phyloP scores from a whole-genome alignment of 2,888 invertebrate species.

The Daptonema setosum region DNA sequence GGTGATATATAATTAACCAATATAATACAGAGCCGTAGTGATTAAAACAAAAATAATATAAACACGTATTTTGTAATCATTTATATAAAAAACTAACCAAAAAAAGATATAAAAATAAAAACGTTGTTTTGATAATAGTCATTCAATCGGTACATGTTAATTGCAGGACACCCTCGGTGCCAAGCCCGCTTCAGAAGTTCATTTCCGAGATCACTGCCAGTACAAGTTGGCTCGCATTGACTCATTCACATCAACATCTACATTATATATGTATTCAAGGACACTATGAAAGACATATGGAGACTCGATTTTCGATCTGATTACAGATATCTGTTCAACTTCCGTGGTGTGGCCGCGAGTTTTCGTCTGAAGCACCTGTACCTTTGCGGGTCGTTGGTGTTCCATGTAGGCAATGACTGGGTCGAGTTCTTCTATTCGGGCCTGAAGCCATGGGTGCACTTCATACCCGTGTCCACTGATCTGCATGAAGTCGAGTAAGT shows the following conservation, averaged over 20 bases:
- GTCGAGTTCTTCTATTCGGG: conserved; percentile 75
- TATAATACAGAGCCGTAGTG: background rate
- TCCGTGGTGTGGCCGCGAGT: conserved; percentile 84
- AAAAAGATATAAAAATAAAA: too few species aligned
- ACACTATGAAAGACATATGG: too few species aligned
- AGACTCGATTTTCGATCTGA: too few species aligned
- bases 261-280: too few species aligned
- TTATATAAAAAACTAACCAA: too few species aligned
- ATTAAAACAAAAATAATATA: too few species aligned
- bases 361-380: conserved; percentile 88
- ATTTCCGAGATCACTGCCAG: conserved; percentile 66
- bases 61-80: too few species aligned
- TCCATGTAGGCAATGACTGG: conserved; percentile 84
- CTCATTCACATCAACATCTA: too few species aligned
- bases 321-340: conserved; percentile 71
- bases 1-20: conserved; percentile 23
- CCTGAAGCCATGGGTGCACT: conserved; percentile 82
- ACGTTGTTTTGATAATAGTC: too few species aligned
- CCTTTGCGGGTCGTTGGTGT: conserved; percentile 68
- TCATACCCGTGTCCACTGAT: conserved; percentile 55
- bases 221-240: conserved; percentile 43
- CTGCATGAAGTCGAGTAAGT: conserved; percentile 45
- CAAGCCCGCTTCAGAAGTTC: conserved; percentile 60
- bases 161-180: conserved; percentile 59
- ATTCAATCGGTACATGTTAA: conserved; percentile 7